Percentiles rank a stretch among this genome's conserved stretches.
phyloP scores from a whole-genome alignment of 2,113 vertebrate species.

The Delphinapterus leucas region DNA sequence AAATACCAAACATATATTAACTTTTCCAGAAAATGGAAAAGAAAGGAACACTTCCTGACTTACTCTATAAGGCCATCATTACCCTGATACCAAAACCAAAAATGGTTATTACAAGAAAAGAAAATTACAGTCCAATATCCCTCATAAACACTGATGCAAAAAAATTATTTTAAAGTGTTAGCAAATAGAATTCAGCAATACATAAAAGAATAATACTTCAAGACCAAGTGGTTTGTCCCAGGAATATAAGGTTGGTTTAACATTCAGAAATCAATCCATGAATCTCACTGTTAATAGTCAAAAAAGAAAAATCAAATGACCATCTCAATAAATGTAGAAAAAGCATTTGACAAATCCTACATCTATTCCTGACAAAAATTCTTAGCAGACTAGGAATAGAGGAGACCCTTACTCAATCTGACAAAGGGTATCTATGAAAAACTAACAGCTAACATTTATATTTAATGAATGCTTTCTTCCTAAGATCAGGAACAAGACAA shows the following conservation, averaged over 20 bases:
- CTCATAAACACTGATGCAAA: neutral
- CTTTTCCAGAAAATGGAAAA: neutral
- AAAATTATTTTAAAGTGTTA: neutral
- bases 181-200: constrained; percentile 9
- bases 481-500: neutral
- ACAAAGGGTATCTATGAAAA: neutral
- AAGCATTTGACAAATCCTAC: constrained; percentile 8
- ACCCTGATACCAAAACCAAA: neutral
- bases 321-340: neutral
- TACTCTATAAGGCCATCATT: neutral
- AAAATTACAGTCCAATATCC: neutral
- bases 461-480: neutral
- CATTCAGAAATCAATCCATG: neutral
- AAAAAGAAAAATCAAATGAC: neutral
- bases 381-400: neutral
- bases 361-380: neutral
- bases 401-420: neutral
- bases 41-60: neutral
- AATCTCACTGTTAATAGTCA: neutral
- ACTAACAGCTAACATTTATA: neutral
- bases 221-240: neutral
- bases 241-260: neutral
- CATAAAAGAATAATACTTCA: neutral
- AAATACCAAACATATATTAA: neutral
- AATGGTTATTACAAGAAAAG: neutral